A percentile compares a stretch with the other conserved stretches of the same genome.
These are phyloP conservation scores for Triops cancriformis DNA, from an alignment of 1,140 invertebrate genomes.

Conservation along the genomic window DNA sequence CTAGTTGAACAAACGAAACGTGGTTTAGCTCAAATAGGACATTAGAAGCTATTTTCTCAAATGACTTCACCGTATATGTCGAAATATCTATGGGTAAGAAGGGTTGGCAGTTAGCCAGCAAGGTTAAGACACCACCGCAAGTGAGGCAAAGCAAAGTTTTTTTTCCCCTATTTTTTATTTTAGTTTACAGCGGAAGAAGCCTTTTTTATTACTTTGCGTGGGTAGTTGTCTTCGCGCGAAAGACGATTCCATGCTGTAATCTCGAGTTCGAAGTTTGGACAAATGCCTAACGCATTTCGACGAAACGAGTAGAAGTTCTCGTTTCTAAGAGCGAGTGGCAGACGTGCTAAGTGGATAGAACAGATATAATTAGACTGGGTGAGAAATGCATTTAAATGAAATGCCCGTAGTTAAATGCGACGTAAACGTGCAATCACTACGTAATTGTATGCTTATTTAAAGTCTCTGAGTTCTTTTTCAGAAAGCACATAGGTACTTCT, in stretches of 20 bases:
- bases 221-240: background rate
- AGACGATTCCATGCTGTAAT: background rate
- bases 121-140: background rate
- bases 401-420: no score
- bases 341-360: no score
- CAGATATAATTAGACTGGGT: no score
- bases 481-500: no score
- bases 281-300: background rate
- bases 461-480: no score
- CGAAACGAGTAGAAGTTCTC: background rate
- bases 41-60: background rate
- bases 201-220: background rate
- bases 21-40: background rate
- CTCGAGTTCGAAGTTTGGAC: conserved; percentile 3
- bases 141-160: background rate
- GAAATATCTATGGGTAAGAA: background rate
- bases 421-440: no score
- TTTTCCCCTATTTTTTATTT: background rate
- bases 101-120: background rate
- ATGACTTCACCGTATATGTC: background rate
- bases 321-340: background rate
- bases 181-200: background rate
- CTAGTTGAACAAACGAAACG: background rate
- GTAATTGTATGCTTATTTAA: no score
- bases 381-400: no score